Base-by-base conservation (phyloP, 2,113 vertebrate genomes). In the Protomyctophum bolini region DNA sequence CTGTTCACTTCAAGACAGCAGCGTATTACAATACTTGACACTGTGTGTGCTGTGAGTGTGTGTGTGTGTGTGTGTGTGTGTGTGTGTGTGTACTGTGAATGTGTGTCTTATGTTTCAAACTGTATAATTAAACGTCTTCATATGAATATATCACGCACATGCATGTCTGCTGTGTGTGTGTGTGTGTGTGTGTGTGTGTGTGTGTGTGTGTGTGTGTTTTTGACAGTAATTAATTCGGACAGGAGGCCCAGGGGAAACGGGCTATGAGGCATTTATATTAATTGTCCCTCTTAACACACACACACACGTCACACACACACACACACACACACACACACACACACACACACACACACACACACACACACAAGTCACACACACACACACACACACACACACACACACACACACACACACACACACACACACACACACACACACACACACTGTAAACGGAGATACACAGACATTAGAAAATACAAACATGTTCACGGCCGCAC, bases 151-250 rank as follows among this genome's bases (percentile, higher is more conserved):
- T 41, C 33, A 41, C 33, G 33, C 33, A 33, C 33, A 33, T 33
- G 33, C 33, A 33, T 52, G 47, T 59, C 14, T 66, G 49, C 29
- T 54, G 51, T 54, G 51, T 60, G 11, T 60, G 33, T 60, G 33
- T 60, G 54, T 11, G 49, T 69, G 29, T 12, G 61, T 48, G 15
- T 15, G 15, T 68, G 59, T 15, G 28, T 33, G 70, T 12, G 51
- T 58, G 15, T 2, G 63, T 14, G 48, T 51, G 28, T 3, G 57
- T 10, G 56, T 15, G 51, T 55, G 45, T 10, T 3, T 3, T 61
- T 81, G 75, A 84, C 60, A 61, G 48, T 87, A 81, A 89, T 85
- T 66, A 10, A 64, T 85, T 61, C 66, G 64, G 83, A 87, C 83
- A 84, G 62, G 46, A 63, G 62, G 33, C 74, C 78, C 73, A 71